Conservation (phyloP, 1,140 invertebrate genomes). For the Vollenhovia emeryi region DNA sequence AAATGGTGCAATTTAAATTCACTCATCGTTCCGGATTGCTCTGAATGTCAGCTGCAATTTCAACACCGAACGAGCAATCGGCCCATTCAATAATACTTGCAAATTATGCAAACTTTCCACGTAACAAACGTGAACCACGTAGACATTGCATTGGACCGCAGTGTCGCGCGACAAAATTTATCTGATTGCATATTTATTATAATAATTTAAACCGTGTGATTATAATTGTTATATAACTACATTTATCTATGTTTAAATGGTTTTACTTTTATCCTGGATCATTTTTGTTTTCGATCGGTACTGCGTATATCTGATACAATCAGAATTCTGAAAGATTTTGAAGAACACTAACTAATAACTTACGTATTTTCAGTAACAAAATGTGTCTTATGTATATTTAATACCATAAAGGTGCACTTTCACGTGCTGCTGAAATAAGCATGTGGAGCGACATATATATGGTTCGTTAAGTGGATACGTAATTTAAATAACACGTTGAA, state of each 20-base stretch:
- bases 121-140: not conserved
- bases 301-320: not conserved
- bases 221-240: too few species aligned
- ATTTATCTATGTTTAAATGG: not conserved
- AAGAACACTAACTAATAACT: too few species aligned
- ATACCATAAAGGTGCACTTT: too few species aligned
- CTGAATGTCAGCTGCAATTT: not conserved
- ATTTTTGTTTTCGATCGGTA: not conserved
- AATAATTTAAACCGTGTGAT: too few species aligned
- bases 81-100: not conserved
- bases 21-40: conserved; percentile 81
- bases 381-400: not conserved
- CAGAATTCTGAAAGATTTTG: not conserved
- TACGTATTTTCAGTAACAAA: too few species aligned
- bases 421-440: too few species aligned
- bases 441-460: too few species aligned
- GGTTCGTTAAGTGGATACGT: too few species aligned
- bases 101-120: not conserved
- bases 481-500: too few species aligned
- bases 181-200: too few species aligned
- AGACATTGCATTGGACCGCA: not conserved
- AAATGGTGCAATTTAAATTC: conserved; percentile 86
- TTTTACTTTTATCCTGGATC: not conserved
- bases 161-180: too few species aligned
- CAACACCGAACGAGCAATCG: too few species aligned